Evolutionary conservation across 2,113 vertebrate genomes (phyloP).

Genomic region (Ascaphus truei): DNA sequence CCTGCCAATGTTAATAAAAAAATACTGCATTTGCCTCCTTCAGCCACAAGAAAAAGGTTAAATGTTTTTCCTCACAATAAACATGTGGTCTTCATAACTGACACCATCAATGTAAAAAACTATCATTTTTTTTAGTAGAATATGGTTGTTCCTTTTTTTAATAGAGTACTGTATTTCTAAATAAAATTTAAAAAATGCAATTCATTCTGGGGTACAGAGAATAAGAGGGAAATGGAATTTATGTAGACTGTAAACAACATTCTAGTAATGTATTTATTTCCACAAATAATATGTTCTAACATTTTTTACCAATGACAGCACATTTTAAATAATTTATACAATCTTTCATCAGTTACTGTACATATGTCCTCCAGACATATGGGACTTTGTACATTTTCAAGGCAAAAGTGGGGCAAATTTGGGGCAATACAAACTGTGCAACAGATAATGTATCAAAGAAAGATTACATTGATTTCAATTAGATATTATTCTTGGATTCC

Average conservation of each 20-base stretch:
- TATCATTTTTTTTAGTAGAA: slow-evolving; percentile 60
- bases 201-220: background rate
- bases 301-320: too few relatives aligned
- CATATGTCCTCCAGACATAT: too few relatives aligned
- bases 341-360: too few relatives aligned
- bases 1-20: slow-evolving; percentile 72
- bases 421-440: too few relatives aligned
- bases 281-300: too few relatives aligned
- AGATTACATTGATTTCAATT: too few relatives aligned
- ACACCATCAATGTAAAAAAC: slow-evolving; percentile 63
- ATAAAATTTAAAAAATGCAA: background rate
- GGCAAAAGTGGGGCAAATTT: too few relatives aligned
- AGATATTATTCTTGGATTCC: too few relatives aligned
- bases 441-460: too few relatives aligned
- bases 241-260: background rate
- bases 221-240: background rate
- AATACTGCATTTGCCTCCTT: slow-evolving; percentile 65
- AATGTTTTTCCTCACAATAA: slow-evolving; percentile 70
- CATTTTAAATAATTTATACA: too few relatives aligned
- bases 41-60: slow-evolving; percentile 68
- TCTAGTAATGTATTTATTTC: too few relatives aligned
- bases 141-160: slow-evolving; percentile 55
- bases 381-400: too few relatives aligned
- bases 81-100: slow-evolving; percentile 66
- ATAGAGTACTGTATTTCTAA: slow-evolving; percentile 41